A percentile compares a stretch with the other conserved stretches of the same genome.
Conservation (phyloP, 2,113 vertebrate genomes). For the Picathartes gymnocephalus region DNA sequence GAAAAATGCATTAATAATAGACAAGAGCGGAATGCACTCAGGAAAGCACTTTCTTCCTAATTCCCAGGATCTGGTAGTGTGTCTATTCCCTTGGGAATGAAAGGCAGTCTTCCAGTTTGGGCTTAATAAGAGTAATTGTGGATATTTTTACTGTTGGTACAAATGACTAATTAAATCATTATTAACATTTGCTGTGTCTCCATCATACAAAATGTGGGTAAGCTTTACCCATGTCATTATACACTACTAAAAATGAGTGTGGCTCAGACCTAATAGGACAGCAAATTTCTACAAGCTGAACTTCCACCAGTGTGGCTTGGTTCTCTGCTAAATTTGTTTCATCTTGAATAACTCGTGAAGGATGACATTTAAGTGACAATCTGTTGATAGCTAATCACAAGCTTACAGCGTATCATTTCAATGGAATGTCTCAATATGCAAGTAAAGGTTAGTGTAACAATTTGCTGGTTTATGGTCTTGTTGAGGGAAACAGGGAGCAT, state of each 20-base stretch:
- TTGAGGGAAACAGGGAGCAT: neutral
- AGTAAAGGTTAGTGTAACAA: neutral
- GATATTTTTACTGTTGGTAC: neutral
- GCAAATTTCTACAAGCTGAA: neutral
- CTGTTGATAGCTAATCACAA: slow-evolving; percentile 25
- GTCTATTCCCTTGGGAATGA: neutral
- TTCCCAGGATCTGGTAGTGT: neutral
- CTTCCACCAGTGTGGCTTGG: neutral
- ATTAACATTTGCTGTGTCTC: neutral
- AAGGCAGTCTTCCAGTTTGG: neutral
- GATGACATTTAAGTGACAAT: slow-evolving; percentile 33
- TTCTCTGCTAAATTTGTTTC: neutral
- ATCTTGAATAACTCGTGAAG: neutral
- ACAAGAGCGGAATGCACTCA: neutral
- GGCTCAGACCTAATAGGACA: neutral
- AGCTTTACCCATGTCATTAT: neutral
- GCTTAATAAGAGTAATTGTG: neutral
- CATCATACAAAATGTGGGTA: neutral
- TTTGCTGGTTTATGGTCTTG: neutral
- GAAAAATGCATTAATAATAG: neutral
- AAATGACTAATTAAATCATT: neutral
- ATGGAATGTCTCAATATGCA: neutral
- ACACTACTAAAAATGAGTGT: neutral
- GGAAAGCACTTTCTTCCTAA: neutral
- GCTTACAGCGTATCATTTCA: neutral